These are phyloP conservation scores for Trilocha varians DNA, from an alignment of 2,888 invertebrate genomes.

Conservation along the genomic window DNA sequence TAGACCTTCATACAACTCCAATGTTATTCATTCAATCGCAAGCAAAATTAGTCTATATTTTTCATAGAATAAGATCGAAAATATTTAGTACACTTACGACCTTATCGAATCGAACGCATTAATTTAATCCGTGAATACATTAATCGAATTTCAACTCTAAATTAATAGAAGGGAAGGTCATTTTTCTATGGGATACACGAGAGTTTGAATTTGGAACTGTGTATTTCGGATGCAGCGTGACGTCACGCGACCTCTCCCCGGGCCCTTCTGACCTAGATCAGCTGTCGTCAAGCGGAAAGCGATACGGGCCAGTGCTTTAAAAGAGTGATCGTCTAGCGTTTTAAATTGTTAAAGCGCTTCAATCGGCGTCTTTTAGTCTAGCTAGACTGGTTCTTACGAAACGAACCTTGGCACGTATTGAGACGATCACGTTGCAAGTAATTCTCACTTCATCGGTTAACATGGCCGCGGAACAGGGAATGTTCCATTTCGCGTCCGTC, in stretches of 20 bases:
- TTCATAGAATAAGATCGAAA: constrained; percentile 1
- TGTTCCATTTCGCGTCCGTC: no score
- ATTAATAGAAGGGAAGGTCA: constrained; percentile 16
- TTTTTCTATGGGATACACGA: constrained; percentile 14
- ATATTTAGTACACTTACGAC: constrained; percentile 19
- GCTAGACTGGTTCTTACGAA: constrained; percentile 34
- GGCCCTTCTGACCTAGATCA: constrained; percentile 53
- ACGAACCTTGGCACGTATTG: constrained; percentile 44
- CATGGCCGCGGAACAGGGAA: no score
- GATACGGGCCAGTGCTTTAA: constrained; percentile 19
- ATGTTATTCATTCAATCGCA: constrained; percentile 17
- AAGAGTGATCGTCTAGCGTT: constrained; percentile 11
- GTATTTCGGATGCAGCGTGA: constrained; percentile 50
- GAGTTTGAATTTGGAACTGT: constrained; percentile 13
- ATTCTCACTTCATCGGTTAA: background rate
- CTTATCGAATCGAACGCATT: constrained; percentile 16
- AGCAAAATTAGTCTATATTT: constrained; percentile 3
- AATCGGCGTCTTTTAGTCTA: constrained; percentile 42
- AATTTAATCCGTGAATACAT: constrained; percentile 18
- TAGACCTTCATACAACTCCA: constrained; percentile 25
- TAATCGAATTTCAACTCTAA: constrained; percentile 23
- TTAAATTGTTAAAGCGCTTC: constrained; percentile 10
- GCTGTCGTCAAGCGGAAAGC: constrained; percentile 49
- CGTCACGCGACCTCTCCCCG: constrained; percentile 40
- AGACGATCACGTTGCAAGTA: background rate